phyloP scores from a whole-genome alignment of 2,113 vertebrate genomes.

The Hippocampus abdominalis region DNA sequence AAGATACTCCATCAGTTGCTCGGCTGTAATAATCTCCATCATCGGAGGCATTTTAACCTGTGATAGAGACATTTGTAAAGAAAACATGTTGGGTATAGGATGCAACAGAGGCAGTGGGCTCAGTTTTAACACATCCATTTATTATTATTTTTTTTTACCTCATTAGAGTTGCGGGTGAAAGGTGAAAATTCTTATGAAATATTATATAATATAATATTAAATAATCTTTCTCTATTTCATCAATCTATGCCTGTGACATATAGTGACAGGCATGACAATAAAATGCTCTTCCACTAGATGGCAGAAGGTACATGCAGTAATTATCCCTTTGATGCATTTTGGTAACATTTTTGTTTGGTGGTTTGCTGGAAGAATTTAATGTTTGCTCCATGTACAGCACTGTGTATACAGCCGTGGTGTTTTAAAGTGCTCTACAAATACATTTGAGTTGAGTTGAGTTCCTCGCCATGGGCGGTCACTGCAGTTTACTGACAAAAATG shows the following conservation, averaged over 20 bases:
- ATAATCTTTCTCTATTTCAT: too few relatives aligned
- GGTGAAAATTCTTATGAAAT: neutral
- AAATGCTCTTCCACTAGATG: neutral
- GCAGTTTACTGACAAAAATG: too few relatives aligned
- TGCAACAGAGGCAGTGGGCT: neutral
- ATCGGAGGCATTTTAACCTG: constrained; percentile 97
- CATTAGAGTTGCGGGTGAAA: neutral
- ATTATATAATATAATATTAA: too few relatives aligned
- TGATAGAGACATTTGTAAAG: constrained; percentile 29
- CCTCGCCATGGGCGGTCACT: too few relatives aligned
- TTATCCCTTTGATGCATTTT: neutral
- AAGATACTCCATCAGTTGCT: constrained; percentile 98
- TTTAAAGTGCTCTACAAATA: too few relatives aligned
- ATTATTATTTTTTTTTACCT: neutral
- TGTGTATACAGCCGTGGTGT: too few relatives aligned
- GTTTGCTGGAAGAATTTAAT: too few relatives aligned
- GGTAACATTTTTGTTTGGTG: too few relatives aligned
- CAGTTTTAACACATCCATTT: neutral
- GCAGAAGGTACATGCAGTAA: neutral
- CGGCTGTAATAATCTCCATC: constrained; percentile 99
- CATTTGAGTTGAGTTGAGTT: too few relatives aligned
- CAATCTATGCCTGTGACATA: too few relatives aligned
- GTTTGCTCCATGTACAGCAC: too few relatives aligned
- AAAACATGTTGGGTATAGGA: neutral
- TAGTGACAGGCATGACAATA: neutral